Conservation (phyloP, 2,113 vertebrate genomes). For the Pontoporia blainvillei region DNA sequence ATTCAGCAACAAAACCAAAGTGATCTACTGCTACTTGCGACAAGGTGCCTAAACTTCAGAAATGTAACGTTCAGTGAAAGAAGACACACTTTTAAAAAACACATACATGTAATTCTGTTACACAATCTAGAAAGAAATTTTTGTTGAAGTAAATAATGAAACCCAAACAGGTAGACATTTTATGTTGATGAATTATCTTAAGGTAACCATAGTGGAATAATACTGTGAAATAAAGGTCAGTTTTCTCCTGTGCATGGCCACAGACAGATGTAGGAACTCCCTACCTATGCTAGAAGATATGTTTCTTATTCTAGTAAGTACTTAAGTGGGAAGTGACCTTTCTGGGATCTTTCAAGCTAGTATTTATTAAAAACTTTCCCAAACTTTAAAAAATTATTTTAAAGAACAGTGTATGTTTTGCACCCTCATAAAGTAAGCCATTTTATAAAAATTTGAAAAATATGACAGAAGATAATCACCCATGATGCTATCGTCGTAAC, state of each 20-base stretch:
- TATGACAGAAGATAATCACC: not conserved
- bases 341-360: not conserved
- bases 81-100: not conserved
- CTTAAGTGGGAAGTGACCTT: not conserved
- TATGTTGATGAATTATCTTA: slow-evolving; percentile 28
- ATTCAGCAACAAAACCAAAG: slow-evolving; percentile 22
- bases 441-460: slow-evolving; percentile 29
- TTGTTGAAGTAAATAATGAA: slow-evolving; percentile 12
- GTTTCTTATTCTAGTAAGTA: not conserved
- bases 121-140: not conserved
- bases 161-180: not conserved
- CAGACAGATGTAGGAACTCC: not conserved
- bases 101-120: not conserved
- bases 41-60: not conserved
- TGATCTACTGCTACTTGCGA: not conserved
- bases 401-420: slow-evolving; percentile 14
- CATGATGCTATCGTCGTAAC: not conserved
- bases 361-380: not conserved
- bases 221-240: not conserved
- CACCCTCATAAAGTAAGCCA: not conserved
- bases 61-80: not conserved
- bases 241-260: not conserved
- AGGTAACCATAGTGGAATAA: not conserved
- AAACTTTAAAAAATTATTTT: not conserved
- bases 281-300: not conserved